These are phyloP conservation scores for Andrena camellia DNA, from an alignment of 2,888 invertebrate genomes.

Conservation along the genomic window DNA sequence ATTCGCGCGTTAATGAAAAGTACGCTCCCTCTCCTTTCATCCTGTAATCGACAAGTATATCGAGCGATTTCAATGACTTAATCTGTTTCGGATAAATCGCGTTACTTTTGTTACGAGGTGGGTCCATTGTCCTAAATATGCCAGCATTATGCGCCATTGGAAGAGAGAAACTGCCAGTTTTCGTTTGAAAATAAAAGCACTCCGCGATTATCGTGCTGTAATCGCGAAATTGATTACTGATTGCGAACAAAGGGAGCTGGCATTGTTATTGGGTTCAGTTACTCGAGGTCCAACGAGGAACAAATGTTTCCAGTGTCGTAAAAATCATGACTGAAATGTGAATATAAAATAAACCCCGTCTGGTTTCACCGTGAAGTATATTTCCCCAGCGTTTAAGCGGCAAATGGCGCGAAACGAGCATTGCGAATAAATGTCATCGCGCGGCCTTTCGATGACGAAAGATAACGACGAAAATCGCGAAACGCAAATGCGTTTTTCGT, in stretches of 20 bases:
- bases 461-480: background rate
- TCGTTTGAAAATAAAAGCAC: background rate
- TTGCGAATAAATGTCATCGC: background rate
- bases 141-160: background rate
- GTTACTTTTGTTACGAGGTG: background rate
- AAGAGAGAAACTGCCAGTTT: background rate
- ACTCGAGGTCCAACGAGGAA: background rate
- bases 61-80: no score
- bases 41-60: no score
- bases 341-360: no score
- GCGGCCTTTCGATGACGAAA: background rate
- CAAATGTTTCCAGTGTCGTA: no score
- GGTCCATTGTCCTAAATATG: background rate
- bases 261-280: background rate
- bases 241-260: background rate
- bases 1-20: background rate
- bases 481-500: slow-evolving; percentile 32
- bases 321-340: no score
- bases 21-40: background rate
- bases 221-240: background rate
- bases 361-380: background rate
- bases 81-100: no score
- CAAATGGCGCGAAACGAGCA: background rate
- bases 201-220: background rate
- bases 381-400: background rate